Evolutionary conservation across 1,140 invertebrate genomes (phyloP).

Genomic region (Streblospio benedicti): DNA sequence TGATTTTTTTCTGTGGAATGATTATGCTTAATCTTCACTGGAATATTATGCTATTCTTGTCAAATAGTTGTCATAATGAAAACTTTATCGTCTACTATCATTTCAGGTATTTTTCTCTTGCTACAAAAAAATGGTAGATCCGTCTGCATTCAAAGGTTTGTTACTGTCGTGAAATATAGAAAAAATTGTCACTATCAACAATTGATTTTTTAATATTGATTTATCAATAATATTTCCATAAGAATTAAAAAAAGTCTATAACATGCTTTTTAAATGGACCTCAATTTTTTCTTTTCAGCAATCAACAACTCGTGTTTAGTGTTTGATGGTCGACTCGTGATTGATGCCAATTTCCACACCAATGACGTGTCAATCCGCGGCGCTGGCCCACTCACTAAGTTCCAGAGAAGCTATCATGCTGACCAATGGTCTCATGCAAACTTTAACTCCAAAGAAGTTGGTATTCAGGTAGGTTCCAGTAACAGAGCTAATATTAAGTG

Average conservation of each 20-base stretch:
- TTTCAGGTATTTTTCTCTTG: constrained; percentile 39
- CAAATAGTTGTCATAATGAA: no score
- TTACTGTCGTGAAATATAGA: background rate
- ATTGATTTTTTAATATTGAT: background rate
- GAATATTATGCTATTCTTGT: no score
- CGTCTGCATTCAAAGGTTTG: constrained; percentile 39
- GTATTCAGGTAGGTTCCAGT: constrained; percentile 31
- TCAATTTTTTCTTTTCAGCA: constrained; percentile 46
- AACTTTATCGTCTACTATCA: no score
- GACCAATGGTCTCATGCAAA: constrained; percentile 46
- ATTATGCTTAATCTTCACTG: no score
- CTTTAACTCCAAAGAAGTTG: constrained; percentile 48
- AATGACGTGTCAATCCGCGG: constrained; percentile 61
- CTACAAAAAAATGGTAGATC: constrained; percentile 38
- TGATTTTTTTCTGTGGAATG: no score
- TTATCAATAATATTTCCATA: constrained; percentile 5
- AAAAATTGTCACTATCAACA: no score
- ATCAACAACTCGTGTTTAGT: constrained; percentile 59
- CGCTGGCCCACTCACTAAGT: constrained; percentile 58
- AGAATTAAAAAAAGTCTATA: background rate
- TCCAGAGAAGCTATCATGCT: constrained; percentile 43
- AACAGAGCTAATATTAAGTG: no score
- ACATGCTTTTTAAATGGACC: background rate
- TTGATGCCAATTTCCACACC: constrained; percentile 58
- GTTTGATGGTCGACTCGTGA: constrained; percentile 62